phyloP scores from a whole-genome alignment of 2,113 vertebrate genomes.

The Pedetes capensis region DNA sequence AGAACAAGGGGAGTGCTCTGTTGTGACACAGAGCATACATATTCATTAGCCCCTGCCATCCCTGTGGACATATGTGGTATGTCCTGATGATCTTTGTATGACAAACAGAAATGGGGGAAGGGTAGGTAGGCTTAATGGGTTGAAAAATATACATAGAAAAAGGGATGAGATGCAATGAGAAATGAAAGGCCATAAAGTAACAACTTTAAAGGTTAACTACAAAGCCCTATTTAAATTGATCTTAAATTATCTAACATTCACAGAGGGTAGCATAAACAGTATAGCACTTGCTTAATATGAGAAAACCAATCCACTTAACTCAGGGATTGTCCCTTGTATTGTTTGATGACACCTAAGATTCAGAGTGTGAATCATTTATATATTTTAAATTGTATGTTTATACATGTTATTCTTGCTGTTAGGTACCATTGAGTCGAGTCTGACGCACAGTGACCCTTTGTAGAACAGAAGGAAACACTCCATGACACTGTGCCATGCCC shows the following conservation, averaged over 20 bases:
- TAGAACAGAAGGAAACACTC: no score
- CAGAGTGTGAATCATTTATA: background rate
- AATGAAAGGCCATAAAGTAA: slow-evolving; percentile 43
- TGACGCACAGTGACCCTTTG: no score
- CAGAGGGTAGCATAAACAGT: slow-evolving; percentile 20
- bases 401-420: no score
- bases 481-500: no score
- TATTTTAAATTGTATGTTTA: background rate
- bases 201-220: slow-evolving; percentile 67
- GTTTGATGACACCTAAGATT: slow-evolving; percentile 47
- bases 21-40: slow-evolving; percentile 84
- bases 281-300: slow-evolving; percentile 13
- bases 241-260: slow-evolving; percentile 55
- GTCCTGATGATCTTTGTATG: slow-evolving; percentile 83
- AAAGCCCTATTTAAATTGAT: slow-evolving; percentile 34
- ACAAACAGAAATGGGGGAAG: slow-evolving; percentile 76
- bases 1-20: slow-evolving; percentile 81
- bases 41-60: slow-evolving; percentile 83
- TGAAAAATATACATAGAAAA: slow-evolving; percentile 61
- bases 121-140: slow-evolving; percentile 79
- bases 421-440: no score
- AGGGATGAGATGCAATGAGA: slow-evolving; percentile 34
- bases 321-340: slow-evolving; percentile 56
- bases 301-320: slow-evolving; percentile 8
- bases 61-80: slow-evolving; percentile 74